These are phyloP conservation scores for Dryas iulia DNA, from an alignment of 1,140 invertebrate genomes.

Conservation along the genomic window DNA sequence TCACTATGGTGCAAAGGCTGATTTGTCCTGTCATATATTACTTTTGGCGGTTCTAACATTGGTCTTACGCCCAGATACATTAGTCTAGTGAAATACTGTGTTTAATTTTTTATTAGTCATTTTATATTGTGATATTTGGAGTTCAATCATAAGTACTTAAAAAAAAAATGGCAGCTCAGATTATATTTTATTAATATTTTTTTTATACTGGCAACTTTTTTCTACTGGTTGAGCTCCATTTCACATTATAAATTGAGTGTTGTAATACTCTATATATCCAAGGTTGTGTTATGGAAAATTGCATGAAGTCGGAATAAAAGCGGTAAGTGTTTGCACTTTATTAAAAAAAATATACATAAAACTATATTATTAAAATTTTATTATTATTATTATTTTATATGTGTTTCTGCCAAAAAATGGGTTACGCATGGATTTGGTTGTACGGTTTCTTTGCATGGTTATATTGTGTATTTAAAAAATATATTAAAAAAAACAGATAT, in stretches of 20 bases:
- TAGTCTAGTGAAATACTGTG: constrained; percentile 21
- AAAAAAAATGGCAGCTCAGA: neutral
- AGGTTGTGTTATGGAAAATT: constrained; percentile 72
- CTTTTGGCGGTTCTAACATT: constrained; percentile 22
- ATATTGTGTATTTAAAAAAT: neutral
- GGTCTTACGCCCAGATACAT: constrained; percentile 14
- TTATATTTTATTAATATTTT: neutral
- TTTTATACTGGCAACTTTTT: constrained; percentile 28
- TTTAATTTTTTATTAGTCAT: constrained; percentile 19
- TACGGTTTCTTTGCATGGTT: constrained; percentile 24
- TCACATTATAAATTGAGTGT: constrained; percentile 3
- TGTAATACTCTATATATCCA: constrained; percentile 59
- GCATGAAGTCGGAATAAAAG: constrained; percentile 47
- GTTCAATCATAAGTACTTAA: neutral
- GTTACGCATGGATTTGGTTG: constrained; percentile 34
- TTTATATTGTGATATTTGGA: constrained; percentile 4
- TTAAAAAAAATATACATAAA: constrained; percentile 9
- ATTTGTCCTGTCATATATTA: constrained; percentile 70
- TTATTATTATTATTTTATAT: too few species aligned
- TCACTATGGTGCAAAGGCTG: constrained; percentile 65
- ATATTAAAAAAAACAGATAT: neutral
- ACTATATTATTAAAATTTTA: neutral
- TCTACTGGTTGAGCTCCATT: neutral
- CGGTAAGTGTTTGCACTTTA: constrained; percentile 60
- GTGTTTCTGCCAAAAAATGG: constrained; percentile 11